Percentiles rank a stretch among this genome's conserved stretches.
Conservation (phyloP, 2,113 vertebrate genomes). For the Protomyctophum bolini region DNA sequence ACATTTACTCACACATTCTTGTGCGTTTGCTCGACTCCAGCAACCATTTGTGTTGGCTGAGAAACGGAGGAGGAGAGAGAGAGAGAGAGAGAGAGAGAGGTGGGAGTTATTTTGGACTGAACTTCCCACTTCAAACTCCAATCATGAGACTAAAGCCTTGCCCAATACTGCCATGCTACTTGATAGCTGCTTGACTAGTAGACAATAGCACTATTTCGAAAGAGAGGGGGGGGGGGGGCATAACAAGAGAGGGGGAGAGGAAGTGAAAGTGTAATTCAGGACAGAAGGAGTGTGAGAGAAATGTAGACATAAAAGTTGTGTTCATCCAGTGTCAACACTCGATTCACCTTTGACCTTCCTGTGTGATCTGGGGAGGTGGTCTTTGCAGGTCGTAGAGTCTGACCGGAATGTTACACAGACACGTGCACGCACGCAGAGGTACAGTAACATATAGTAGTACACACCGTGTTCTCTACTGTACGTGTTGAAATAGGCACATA, state of each 20-base stretch:
- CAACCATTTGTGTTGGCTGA: constrained; percentile 57
- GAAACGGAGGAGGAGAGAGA: neutral
- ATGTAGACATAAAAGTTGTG: constrained; percentile 5
- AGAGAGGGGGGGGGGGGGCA: neutral
- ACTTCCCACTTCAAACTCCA: no score
- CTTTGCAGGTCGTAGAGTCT: constrained; percentile 29
- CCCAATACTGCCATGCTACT: no score
- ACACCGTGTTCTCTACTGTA: no score
- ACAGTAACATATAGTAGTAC: no score
- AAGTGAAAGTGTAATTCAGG: constrained; percentile 22
- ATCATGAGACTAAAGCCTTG: no score
- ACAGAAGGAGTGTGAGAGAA: neutral
- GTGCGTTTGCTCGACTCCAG: constrained; percentile 43
- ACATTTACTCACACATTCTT: constrained; percentile 55
- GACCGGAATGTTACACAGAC: constrained; percentile 47
- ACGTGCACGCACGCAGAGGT: neutral
- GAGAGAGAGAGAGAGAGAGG: constrained; percentile 4
- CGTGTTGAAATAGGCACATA: neutral
- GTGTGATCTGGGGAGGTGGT: constrained; percentile 36
- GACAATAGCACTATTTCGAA: neutral
- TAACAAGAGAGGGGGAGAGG: neutral
- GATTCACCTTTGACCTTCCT: constrained; percentile 52
- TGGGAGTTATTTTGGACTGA: neutral
- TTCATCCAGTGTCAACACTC: constrained; percentile 51
- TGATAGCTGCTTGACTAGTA: no score